phyloP scores from a whole-genome alignment of 2,797 vertebrate species.

The Carapus acus region DNA sequence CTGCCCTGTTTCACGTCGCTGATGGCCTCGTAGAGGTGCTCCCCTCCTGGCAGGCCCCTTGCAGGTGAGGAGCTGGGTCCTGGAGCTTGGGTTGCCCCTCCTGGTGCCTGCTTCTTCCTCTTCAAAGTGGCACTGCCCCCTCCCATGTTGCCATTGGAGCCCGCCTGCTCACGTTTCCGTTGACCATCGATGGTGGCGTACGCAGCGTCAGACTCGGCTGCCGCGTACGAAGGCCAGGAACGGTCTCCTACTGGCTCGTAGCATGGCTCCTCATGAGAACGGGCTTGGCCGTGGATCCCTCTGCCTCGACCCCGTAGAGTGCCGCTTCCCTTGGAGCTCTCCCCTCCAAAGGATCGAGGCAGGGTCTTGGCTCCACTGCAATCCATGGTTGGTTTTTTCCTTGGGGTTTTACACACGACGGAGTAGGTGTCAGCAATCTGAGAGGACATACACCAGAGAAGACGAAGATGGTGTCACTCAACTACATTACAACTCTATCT shows the following conservation, averaged over 20 bases:
- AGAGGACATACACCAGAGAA: slow-evolving; percentile 43
- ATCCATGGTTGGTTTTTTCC: slow-evolving; percentile 70
- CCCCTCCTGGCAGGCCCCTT: slow-evolving; percentile 64
- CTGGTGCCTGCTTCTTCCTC: slow-evolving; percentile 66
- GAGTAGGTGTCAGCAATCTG: slow-evolving; percentile 80
- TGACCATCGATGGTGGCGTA: slow-evolving; percentile 72
- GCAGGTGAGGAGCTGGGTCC: slow-evolving; percentile 42
- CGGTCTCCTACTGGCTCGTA: slow-evolving; percentile 70
- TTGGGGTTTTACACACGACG: slow-evolving; percentile 74
- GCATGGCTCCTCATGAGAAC: slow-evolving; percentile 70
- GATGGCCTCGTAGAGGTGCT: slow-evolving; percentile 78
- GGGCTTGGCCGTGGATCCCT: slow-evolving; percentile 59
- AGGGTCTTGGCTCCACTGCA: slow-evolving; percentile 63
- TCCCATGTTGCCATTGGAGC: slow-evolving; percentile 50
- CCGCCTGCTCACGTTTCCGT: slow-evolving; percentile 66
- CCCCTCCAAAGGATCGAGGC: slow-evolving; percentile 61
- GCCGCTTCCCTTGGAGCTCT: slow-evolving; percentile 36
- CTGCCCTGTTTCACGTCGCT: slow-evolving; percentile 69
- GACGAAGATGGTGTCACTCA: slow-evolving; percentile 31
- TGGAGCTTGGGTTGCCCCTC: slow-evolving; percentile 55
- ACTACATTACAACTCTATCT: slow-evolving; percentile 13
- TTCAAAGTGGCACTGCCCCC: slow-evolving; percentile 63
- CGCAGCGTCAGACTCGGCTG: slow-evolving; percentile 65
- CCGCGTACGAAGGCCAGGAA: slow-evolving; percentile 58
- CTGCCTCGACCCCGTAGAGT: slow-evolving; percentile 50